A percentile compares a stretch with the other conserved stretches of the same genome.
phyloP scores from a whole-genome alignment of 2,797 vertebrate genomes.

The Serranus cabrilla region DNA sequence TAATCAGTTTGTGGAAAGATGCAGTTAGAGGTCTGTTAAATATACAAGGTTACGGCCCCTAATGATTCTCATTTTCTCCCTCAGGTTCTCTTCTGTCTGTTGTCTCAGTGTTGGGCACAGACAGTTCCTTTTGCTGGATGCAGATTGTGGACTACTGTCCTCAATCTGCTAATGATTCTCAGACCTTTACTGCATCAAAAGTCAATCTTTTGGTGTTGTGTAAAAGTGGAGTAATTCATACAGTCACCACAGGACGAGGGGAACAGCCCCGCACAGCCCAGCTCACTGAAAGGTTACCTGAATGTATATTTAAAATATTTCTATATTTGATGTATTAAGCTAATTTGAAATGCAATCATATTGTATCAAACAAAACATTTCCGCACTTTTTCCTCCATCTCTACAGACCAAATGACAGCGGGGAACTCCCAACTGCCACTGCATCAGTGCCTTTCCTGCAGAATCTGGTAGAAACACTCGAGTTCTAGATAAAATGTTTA shows the following conservation, averaged over 20 bases:
- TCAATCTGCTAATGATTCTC: constrained; percentile 34
- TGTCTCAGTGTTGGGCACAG: constrained; percentile 38
- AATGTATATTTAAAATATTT: background rate
- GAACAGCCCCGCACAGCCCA: constrained; percentile 50
- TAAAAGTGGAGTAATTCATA: constrained; percentile 83
- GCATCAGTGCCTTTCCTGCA: constrained; percentile 66
- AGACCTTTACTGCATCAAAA: constrained; percentile 29
- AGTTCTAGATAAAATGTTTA: background rate
- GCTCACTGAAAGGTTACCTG: constrained; percentile 83
- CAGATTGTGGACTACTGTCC: constrained; percentile 81
- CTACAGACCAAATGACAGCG: constrained; percentile 61
- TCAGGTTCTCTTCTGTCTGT: constrained; percentile 71
- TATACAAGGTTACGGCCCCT: background rate
- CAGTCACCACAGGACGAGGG: constrained; percentile 70
- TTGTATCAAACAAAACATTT: background rate
- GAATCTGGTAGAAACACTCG: constrained; percentile 60
- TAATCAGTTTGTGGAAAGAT: constrained; percentile 6
- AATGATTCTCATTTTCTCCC: constrained; percentile 41
- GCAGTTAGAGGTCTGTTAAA: constrained; percentile 66
- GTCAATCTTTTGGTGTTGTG: constrained; percentile 82
- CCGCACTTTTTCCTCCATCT: background rate
- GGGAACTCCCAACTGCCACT: constrained; percentile 44
- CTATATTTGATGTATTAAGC: background rate
- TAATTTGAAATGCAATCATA: background rate
- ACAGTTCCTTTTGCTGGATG: constrained; percentile 68